These are phyloP conservation scores for Macrosoma leucophasiata DNA, from an alignment of 2,888 invertebrate species.

Conservation along the genomic window DNA sequence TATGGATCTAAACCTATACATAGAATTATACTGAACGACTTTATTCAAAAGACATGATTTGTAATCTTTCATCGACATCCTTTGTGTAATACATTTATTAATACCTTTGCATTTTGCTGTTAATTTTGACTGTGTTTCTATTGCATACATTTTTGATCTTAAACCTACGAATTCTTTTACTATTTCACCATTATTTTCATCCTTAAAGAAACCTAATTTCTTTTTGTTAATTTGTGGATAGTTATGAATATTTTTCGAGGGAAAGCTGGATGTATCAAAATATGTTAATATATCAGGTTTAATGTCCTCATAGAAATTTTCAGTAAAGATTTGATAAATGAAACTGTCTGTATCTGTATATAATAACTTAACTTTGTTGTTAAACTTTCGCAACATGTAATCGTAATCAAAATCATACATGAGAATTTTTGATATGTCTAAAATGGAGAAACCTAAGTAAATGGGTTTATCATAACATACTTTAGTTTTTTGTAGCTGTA, in stretches of 20 bases:
- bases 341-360: conserved; percentile 13
- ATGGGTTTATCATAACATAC: too few species aligned
- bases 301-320: conserved; percentile 10
- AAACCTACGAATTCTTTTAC: conserved; percentile 18
- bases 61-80: conserved; percentile 2
- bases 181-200: conserved; percentile 15
- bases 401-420: too few species aligned
- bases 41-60: not conserved
- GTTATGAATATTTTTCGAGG: conserved; percentile 21
- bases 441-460: too few species aligned
- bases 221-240: conserved; percentile 24
- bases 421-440: too few species aligned
- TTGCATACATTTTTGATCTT: conserved; percentile 18
- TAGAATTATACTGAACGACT: not conserved
- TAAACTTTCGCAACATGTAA: not conserved
- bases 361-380: not conserved
- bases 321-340: conserved; percentile 10
- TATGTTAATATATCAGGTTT: conserved; percentile 8
- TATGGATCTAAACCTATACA: not conserved
- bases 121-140: conserved; percentile 3
- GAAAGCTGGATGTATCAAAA: conserved; percentile 22
- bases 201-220: conserved; percentile 21
- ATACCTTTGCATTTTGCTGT: conserved; percentile 6
- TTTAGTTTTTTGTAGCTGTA: conserved; percentile 20
- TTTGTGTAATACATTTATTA: conserved; percentile 6